A percentile compares a stretch with the other conserved stretches of the same genome.
Conservation (phyloP, 2,113 vertebrate genomes). For the Natator depressus region DNA sequence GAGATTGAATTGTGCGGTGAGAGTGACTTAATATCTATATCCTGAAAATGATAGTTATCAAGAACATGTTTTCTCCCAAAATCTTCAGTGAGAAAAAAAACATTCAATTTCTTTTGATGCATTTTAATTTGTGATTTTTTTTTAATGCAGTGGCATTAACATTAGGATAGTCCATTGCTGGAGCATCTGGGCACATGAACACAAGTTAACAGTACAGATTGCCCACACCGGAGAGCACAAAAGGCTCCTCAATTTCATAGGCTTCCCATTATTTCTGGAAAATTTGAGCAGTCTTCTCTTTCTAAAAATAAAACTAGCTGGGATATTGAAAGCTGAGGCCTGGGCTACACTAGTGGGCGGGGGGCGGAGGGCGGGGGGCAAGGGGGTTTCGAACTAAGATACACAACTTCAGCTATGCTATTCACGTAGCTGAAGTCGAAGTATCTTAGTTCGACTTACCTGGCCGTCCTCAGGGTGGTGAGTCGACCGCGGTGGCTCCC, state of each 20-base stretch:
- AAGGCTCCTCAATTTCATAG: background rate
- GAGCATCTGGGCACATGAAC: rapidly evolving
- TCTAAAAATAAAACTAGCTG: too few relatives aligned
- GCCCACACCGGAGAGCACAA: background rate
- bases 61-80: rapidly evolving
- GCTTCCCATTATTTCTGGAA: background rate
- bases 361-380: too few relatives aligned
- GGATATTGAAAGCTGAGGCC: too few relatives aligned
- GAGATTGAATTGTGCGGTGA: background rate
- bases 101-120: background rate
- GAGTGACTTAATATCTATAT: background rate
- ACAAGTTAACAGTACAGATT: background rate
- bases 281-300: background rate
- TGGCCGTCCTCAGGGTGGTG: too few relatives aligned
- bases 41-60: background rate
- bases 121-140: background rate
- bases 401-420: too few relatives aligned
- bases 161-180: background rate
- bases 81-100: rapidly evolving
- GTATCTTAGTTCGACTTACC: too few relatives aligned
- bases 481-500: too few relatives aligned
- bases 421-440: too few relatives aligned
- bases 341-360: too few relatives aligned
- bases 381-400: too few relatives aligned
- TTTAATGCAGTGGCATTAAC: background rate